Percentiles rank a stretch among this genome's conserved stretches.
Evolutionary conservation across 2,797 vertebrate species (phyloP).

Genomic region (Trachurus trachurus): DNA sequence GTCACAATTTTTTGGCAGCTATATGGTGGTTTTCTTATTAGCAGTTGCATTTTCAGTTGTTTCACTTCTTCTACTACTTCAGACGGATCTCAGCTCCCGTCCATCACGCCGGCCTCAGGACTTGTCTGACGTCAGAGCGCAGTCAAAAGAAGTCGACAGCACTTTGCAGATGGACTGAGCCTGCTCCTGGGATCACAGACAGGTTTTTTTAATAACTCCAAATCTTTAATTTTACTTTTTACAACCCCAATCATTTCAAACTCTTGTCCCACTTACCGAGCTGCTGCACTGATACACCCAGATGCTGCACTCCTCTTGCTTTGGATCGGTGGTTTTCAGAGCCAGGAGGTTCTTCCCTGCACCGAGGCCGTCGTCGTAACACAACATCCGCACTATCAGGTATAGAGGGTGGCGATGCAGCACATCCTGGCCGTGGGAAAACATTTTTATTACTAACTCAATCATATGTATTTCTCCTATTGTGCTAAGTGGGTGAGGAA

Average conservation of each 20-base stretch:
- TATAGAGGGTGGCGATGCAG: conserved; percentile 95
- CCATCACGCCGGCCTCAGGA: conserved; percentile 80
- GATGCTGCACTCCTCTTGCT: conserved; percentile 92
- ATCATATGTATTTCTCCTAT: no score
- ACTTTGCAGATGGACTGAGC: conserved; percentile 98
- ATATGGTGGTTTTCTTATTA: conserved; percentile 29
- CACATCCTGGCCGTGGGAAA: conserved; percentile 87
- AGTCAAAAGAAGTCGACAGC: conserved; percentile 94
- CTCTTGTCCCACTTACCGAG: conserved; percentile 85
- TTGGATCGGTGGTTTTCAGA: conserved; percentile 92
- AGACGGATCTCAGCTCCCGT: neutral
- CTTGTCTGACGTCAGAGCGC: conserved; percentile 91
- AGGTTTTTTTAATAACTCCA: neutral
- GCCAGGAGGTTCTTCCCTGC: conserved; percentile 95
- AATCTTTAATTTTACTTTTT: neutral
- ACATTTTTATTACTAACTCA: neutral
- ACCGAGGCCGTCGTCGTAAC: conserved; percentile 96
- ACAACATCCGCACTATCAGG: conserved; percentile 95
- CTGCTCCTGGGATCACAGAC: conserved; percentile 88
- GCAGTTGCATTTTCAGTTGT: conserved; percentile 20
- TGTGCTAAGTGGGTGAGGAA: neutral
- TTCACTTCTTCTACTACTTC: conserved; percentile 3
- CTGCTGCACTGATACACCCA: conserved; percentile 98
- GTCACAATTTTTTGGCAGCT: conserved; percentile 13
- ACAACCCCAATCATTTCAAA: neutral